Conservation (phyloP, 2,113 vertebrate species). For the Hystrix brachyura region DNA sequence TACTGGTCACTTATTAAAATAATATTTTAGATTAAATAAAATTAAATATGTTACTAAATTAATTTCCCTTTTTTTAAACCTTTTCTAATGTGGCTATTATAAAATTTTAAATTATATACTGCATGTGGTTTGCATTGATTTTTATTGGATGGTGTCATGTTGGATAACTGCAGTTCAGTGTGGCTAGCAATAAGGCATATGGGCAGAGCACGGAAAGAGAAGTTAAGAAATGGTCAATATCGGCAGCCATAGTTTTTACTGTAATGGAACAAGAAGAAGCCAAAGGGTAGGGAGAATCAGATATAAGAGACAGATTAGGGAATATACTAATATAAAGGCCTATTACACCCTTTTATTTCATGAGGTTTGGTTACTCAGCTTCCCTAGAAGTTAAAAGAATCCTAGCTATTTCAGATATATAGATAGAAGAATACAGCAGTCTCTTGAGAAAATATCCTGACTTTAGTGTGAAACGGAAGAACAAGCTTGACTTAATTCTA, state of each 20-base stretch:
- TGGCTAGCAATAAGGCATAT: background rate
- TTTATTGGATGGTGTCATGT: background rate
- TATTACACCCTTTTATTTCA: background rate
- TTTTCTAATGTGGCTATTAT: background rate
- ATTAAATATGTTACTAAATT: slow-evolving; percentile 8
- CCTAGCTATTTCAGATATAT: background rate
- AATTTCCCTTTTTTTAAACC: background rate
- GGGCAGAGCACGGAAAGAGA: background rate
- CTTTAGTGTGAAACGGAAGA: slow-evolving; percentile 12
- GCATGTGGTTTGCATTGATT: background rate
- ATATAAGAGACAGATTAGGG: background rate
- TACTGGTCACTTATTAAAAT: background rate
- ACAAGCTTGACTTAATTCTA: slow-evolving; percentile 3
- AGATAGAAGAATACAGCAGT: background rate
- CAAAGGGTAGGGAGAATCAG: background rate
- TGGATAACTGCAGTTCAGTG: background rate
- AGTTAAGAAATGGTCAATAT: background rate
- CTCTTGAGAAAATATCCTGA: slow-evolving; percentile 47
- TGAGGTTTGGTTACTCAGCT: background rate
- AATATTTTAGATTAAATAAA: slow-evolving; percentile 32
- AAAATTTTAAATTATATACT: background rate
- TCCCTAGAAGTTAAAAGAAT: slow-evolving; percentile 8
- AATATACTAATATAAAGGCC: background rate
- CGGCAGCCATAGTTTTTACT: background rate
- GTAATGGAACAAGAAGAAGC: background rate